Percentiles rank a stretch among this genome's conserved stretches.
Conservation (phyloP, 2,797 vertebrate species). For the Manis pentadactyla region DNA sequence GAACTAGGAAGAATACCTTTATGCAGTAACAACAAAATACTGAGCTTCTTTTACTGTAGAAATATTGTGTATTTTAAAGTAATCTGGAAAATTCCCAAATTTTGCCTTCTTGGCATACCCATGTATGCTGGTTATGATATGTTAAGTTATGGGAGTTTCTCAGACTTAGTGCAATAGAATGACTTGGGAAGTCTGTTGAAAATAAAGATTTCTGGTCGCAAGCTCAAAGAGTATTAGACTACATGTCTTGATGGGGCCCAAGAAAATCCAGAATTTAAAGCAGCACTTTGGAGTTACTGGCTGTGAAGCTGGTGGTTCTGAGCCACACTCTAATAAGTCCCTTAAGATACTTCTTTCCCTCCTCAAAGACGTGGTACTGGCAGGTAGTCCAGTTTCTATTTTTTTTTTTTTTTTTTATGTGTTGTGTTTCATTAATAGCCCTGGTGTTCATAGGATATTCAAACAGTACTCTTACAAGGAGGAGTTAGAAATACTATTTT, state of each 20-base stretch:
- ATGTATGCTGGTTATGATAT: slow-evolving; percentile 5
- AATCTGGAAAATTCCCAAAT: slow-evolving; percentile 28
- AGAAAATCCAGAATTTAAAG: background rate
- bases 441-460: background rate
- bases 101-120: background rate
- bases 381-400: background rate
- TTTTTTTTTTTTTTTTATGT: background rate
- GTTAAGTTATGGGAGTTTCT: background rate
- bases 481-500: background rate
- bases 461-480: background rate
- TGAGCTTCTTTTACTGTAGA: background rate
- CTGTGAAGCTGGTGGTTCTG: background rate
- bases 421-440: background rate
- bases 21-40: background rate
- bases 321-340: background rate
- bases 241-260: background rate
- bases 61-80: slow-evolving; percentile 40
- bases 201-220: slow-evolving; percentile 5
- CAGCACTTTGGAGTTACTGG: background rate
- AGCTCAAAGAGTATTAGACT: background rate
- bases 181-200: slow-evolving; percentile 39
- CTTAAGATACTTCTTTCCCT: background rate
- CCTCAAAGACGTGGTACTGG: no score
- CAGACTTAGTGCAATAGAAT: background rate
- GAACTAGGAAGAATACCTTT: background rate